Evolutionary conservation across 2,797 vertebrate genomes (phyloP), one percentile per base, ranked within the genome.

Genomic region (Molossus alvarezi): DNA sequence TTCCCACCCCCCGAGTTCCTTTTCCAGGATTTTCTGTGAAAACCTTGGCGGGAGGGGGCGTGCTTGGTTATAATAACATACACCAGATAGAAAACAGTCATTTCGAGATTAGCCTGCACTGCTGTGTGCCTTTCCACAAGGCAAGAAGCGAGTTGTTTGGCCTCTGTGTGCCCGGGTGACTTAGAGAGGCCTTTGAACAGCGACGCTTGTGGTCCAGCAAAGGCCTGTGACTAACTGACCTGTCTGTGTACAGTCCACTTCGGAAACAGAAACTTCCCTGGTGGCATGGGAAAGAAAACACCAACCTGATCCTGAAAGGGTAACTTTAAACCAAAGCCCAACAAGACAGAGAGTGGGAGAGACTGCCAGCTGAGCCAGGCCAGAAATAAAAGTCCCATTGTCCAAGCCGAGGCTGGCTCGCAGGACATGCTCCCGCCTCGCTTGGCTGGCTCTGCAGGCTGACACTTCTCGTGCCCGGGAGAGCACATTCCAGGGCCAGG

Each of bases 311-410:
- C 88, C 95, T 92, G 71, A 92, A 97, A 96, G 87, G 64, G 96
- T 92, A 97, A 97, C 95, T 91, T 96, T 97, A 97, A 96, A 96
- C 93, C 95, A 94, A 97, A 98, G 96, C 89, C 91, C 90, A 75
- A 88, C 67, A 92, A 93, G 96, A 94, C 91, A 91, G 76, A 83
- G 96, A 96, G 87, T 76, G 80, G 89, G 84, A 97, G 95, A 93
- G 88, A 62, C 93, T 95, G 87, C 91, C 88, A 93, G 88, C 90
- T 73, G 71, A 96, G 72, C 88, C 21, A 3, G 90, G 80, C 91
- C 84, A 93, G 93, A 92, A 96, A 97, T 93, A 97, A 97, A 97
- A 97, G 96, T 96, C 82, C 90, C 91, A 86, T 97, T 97, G 96
- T 97, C 96, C 85, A 41, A 1, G 67, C 12, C 0, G 23, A 76